Conservation (phyloP, 2,797 vertebrate genomes). For the Eremophila alpestris region DNA sequence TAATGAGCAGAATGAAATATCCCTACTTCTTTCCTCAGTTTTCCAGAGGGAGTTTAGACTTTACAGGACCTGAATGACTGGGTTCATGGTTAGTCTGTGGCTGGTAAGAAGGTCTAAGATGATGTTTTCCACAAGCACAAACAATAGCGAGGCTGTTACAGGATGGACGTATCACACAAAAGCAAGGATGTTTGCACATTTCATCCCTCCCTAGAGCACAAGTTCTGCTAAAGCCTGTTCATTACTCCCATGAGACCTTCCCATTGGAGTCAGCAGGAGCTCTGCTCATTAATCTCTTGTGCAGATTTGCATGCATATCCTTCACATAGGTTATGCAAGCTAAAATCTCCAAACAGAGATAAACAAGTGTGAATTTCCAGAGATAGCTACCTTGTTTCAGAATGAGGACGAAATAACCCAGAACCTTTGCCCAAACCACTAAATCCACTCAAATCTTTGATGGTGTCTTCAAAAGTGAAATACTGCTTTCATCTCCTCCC, state of each 20-base stretch:
- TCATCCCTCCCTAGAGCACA: not conserved
- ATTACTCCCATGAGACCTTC: not conserved
- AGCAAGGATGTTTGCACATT: slow-evolving; percentile 1
- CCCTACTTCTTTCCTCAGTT: not conserved
- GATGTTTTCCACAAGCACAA: not conserved
- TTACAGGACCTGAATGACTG: not conserved
- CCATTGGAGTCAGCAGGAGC: not conserved
- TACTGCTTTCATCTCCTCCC: slow-evolving; percentile 7
- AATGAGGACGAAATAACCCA: slow-evolving; percentile 20
- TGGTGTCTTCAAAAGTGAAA: not conserved
- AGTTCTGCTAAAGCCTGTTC: not conserved
- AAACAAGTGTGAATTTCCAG: slow-evolving; percentile 17
- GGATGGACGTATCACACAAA: not conserved
- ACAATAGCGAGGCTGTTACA: not conserved
- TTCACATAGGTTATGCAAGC: not conserved
- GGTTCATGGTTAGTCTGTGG: not conserved
- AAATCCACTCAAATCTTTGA: slow-evolving; percentile 24
- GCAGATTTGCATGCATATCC: not conserved
- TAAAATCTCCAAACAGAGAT: slow-evolving; percentile 12
- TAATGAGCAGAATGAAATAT: not conserved
- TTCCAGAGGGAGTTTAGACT: not conserved
- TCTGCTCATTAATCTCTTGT: slow-evolving; percentile 3
- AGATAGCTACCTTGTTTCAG: slow-evolving; percentile 6
- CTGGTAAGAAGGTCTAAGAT: not conserved
- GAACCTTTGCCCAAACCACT: slow-evolving; percentile 9